phyloP scores from a whole-genome alignment of 1,140 invertebrate genomes.

The Colletes gigas region DNA sequence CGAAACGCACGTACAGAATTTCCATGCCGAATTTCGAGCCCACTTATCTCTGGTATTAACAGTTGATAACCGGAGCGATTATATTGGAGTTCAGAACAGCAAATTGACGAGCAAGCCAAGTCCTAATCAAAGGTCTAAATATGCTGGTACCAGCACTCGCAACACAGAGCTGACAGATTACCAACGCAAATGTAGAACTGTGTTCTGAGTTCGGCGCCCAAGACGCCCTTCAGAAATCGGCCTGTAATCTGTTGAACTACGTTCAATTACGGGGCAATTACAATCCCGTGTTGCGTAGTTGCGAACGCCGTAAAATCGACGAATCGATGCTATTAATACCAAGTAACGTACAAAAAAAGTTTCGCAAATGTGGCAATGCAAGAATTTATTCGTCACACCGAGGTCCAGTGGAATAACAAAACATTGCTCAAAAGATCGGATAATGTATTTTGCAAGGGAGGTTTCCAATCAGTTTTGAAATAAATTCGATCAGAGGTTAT shows the following conservation, averaged over 20 bases:
- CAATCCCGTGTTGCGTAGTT: not conserved
- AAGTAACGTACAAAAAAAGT: not conserved
- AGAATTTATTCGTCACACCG: not conserved
- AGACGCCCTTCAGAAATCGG: constrained; percentile 43
- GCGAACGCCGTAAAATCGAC: not conserved
- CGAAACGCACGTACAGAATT: constrained; percentile 2
- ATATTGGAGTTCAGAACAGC: constrained; percentile 37
- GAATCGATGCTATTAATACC: not conserved
- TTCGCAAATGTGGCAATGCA: not conserved
- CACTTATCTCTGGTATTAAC: constrained; percentile 47
- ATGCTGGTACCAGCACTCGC: constrained; percentile 61
- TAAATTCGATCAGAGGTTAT: too few species aligned
- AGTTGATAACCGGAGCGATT: constrained; percentile 53
- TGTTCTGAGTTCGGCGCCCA: not conserved
- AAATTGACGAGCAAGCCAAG: constrained; percentile 52
- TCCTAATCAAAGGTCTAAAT: constrained; percentile 60
- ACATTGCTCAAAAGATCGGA: too few species aligned
- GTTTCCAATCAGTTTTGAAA: too few species aligned
- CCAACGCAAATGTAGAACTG: constrained; percentile 31
- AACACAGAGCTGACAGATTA: constrained; percentile 21
- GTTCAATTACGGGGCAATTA: not conserved
- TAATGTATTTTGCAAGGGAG: too few species aligned
- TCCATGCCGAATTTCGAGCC: constrained; percentile 35
- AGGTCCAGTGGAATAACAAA: too few species aligned
- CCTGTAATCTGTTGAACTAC: constrained; percentile 28